A percentile compares a stretch with the other conserved stretches of the same genome.
These are phyloP conservation scores for Carcharodon carcharias DNA, from an alignment of 2,797 vertebrate species.

Conservation along the genomic window DNA sequence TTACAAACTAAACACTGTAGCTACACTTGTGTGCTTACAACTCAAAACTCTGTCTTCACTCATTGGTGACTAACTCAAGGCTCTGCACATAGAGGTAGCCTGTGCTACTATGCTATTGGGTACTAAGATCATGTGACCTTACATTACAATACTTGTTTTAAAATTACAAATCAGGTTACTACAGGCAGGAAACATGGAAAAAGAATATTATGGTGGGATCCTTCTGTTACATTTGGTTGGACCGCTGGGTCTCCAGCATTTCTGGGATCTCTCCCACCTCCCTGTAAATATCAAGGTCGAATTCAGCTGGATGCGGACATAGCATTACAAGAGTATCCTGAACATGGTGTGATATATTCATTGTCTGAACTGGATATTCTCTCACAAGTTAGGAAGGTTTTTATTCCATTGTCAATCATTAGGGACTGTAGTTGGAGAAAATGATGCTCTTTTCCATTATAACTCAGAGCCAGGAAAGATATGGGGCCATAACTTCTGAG, in stretches of 20 bases:
- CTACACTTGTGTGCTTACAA: too few species aligned
- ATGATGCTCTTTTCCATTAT: not conserved
- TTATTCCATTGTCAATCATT: not conserved
- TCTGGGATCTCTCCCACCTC: not conserved
- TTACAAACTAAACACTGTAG: too few species aligned
- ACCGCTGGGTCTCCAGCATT: not conserved
- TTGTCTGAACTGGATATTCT: not conserved
- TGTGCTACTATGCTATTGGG: too few species aligned
- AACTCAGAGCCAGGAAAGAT: not conserved
- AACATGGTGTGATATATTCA: not conserved
- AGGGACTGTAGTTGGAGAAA: not conserved
- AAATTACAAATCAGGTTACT: too few species aligned
- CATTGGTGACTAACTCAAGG: too few species aligned
- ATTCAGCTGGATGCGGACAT: not conserved
- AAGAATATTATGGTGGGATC: not conserved
- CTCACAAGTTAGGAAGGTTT: not conserved
- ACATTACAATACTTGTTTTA: too few species aligned
- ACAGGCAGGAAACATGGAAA: not conserved
- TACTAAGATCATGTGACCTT: too few species aligned
- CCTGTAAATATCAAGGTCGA: not conserved
- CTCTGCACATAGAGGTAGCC: too few species aligned
- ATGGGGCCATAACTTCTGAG: too few species aligned
- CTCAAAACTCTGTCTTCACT: too few species aligned
- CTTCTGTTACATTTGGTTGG: not conserved
- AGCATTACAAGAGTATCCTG: not conserved